phyloP scores from a whole-genome alignment of 1,140 invertebrate genomes.

The Stegodyphus dumicola region DNA sequence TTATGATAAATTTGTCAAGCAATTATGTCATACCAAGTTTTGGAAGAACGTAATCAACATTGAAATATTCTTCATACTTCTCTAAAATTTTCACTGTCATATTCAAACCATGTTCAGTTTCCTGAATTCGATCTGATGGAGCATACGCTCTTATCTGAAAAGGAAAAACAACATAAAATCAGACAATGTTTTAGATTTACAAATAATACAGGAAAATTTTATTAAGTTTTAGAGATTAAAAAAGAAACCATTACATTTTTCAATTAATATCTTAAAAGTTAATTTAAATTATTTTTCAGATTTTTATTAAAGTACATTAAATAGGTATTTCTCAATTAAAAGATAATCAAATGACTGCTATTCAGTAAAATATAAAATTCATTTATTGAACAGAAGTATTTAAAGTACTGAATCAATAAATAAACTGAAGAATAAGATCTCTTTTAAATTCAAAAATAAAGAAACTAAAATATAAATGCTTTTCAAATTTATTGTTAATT shows the following conservation, averaged over 20 bases:
- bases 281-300: neutral
- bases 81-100: conserved; percentile 10
- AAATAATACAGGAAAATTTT: no score
- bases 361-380: neutral
- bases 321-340: neutral
- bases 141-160: conserved; percentile 26
- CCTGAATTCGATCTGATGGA: conserved; percentile 11
- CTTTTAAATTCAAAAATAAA: neutral
- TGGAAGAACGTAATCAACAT: conserved; percentile 33
- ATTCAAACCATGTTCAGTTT: conserved; percentile 28
- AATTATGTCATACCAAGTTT: conserved; percentile 34
- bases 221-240: no score
- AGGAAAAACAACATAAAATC: neutral
- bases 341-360: neutral
- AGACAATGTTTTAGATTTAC: no score
- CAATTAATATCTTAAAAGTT: no score
- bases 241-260: no score
- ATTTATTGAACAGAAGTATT: neutral
- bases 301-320: neutral
- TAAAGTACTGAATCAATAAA: neutral
- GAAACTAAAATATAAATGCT: neutral
- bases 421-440: neutral
- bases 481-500: no score
- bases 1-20: neutral
- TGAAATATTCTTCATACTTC: conserved; percentile 32